Conservation (phyloP, 2,888 invertebrate genomes). For the Sepiola atlantica region DNA sequence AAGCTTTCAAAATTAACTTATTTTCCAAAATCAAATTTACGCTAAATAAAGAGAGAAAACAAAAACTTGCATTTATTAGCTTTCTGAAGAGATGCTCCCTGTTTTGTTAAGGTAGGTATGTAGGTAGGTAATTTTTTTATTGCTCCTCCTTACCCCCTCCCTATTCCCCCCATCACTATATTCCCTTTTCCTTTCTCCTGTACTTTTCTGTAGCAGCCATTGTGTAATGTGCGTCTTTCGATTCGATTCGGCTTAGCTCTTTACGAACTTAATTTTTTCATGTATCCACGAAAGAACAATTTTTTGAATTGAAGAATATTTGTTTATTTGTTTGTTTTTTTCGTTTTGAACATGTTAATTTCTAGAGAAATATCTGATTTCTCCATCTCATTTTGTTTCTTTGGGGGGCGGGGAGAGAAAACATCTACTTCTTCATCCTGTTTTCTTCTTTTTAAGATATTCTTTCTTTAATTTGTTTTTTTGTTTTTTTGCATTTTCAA, state of each 20-base stretch:
- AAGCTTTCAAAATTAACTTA: conserved; percentile 10
- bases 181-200: not conserved
- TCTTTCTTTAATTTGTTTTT: not conserved
- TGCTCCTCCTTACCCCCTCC: not conserved
- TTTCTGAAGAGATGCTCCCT: not conserved
- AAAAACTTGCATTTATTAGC: not conserved
- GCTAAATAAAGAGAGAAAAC: not conserved
- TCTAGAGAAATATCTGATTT: conserved; percentile 5
- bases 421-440: not conserved
- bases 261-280: not conserved
- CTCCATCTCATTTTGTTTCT: not conserved
- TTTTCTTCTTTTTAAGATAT: not conserved
- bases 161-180: too few relatives aligned
- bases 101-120: not conserved
- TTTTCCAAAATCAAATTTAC: not conserved
- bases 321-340: not conserved
- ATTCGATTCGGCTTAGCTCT: not conserved
- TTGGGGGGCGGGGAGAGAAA: not conserved
- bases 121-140: not conserved
- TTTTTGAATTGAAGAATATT: not conserved
- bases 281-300: conserved; percentile 32
- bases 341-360: conserved; percentile 20
- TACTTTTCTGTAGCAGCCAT: not conserved
- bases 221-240: not conserved
- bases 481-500: not conserved